Evolutionary conservation across 2,888 invertebrate species (phyloP).

Genomic region (Cosmorhoe ocellata): DNA sequence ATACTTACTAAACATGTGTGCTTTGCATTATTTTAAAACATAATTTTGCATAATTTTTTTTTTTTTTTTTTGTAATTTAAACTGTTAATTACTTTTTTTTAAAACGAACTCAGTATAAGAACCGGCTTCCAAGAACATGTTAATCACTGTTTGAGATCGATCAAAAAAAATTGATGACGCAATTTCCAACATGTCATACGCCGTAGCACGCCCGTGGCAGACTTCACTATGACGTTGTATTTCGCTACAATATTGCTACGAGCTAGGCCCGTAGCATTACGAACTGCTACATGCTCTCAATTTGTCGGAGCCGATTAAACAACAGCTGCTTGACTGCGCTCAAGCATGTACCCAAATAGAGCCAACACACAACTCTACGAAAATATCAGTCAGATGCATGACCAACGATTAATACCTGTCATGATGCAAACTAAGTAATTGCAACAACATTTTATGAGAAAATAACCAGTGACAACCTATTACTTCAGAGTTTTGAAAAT

Average conservation of each 20-base stretch:
- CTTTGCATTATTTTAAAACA: too few species aligned
- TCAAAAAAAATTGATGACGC: neutral
- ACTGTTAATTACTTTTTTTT: too few species aligned
- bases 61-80: too few species aligned
- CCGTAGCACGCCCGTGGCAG: constrained; percentile 8
- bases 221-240: neutral
- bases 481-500: constrained; percentile 18
- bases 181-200: constrained; percentile 4
- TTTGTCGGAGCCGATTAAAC: constrained; percentile 47
- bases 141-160: too few species aligned
- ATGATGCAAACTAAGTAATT: constrained; percentile 59
- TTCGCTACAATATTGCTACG: constrained; percentile 31
- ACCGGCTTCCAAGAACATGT: too few species aligned
- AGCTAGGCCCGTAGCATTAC: constrained; percentile 34
- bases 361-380: constrained; percentile 36
- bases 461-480: constrained; percentile 39
- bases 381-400: constrained; percentile 55
- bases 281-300: constrained; percentile 41
- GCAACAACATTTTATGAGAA: constrained; percentile 44
- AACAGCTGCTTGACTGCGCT: constrained; percentile 26
- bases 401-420: constrained; percentile 37
- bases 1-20: too few species aligned
- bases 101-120: too few species aligned
- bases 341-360: constrained; percentile 37
- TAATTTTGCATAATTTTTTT: too few species aligned